A percentile compares a stretch with the other conserved stretches of the same genome.
Evolutionary conservation across 2,113 vertebrate genomes (phyloP).

Genomic region (Poeciliopsis retropinna): DNA sequence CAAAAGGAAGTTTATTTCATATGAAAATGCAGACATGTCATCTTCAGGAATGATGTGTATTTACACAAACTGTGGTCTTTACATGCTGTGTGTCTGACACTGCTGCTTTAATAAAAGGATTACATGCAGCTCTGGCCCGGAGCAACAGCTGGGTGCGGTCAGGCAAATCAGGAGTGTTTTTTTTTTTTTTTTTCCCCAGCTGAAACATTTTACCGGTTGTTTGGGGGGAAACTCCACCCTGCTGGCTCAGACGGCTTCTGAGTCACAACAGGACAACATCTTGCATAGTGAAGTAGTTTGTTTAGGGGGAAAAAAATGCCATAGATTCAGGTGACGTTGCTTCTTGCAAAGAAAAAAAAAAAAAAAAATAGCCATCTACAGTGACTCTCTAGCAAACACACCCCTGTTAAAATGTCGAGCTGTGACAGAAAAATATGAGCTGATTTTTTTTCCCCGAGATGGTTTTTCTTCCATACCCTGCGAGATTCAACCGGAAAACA

Average conservation of each 20-base stretch:
- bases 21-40: slow-evolving; percentile 35
- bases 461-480: no score
- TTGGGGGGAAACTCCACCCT: background rate
- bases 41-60: slow-evolving; percentile 22
- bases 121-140: background rate
- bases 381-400: background rate
- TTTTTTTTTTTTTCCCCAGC: background rate
- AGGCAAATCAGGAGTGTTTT: background rate
- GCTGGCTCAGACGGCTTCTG: background rate
- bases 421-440: background rate
- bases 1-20: slow-evolving; percentile 59
- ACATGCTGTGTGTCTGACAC: background rate
- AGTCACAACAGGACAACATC: slow-evolving; percentile 31
- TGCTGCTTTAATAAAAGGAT: background rate
- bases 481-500: no score
- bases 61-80: slow-evolving; percentile 13
- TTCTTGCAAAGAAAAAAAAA: background rate
- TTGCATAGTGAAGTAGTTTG: background rate
- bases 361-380: background rate
- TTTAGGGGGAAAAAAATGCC: background rate
- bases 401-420: background rate
- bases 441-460: no score
- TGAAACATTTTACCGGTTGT: background rate
- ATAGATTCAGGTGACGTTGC: background rate
- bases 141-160: slow-evolving; percentile 4